Base-by-base conservation (phyloP, 2,888 invertebrate genomes). In the Tenthredo amoena region DNA sequence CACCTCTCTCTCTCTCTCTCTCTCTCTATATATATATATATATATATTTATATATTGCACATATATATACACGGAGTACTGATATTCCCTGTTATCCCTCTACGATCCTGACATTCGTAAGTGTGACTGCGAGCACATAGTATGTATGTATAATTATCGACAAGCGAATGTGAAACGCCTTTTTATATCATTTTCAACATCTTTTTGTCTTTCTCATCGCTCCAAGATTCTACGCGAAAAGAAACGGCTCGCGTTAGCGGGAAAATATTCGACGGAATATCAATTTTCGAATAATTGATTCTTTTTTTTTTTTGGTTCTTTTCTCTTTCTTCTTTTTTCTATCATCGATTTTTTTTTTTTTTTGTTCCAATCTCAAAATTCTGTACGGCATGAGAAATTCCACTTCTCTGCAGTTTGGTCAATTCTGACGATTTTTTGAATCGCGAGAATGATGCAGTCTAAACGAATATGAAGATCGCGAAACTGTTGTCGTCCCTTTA, bases 141-240 rank as follows among this genome's bases (percentile, higher is more conserved):
- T 26, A 58, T 9, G 58, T 58, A 26, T 62, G 26, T 62, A 62
- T 62, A 62, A 62, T 62, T 62, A 62, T 62, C 62, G 62, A 62
- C 62, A 12, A 62, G 47, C 47, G 62, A 26, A 62, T 21, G 62
- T 62, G 62, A 62, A 62, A 62, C 21, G 62, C 21, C 4, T 62
- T 62, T 62, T 62, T 62, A 10, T 55, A 7, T 55, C 18, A 18
- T 55, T 55, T 55, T n/a, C 55, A 21, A 62, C 21, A 26, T 10
- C 26, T 26, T 21, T 58, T 58, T 26, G 0, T 62, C 26, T 3
- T 26, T 62, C 26, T 26, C n/a, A 7, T 55, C 6, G 5, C 18
- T 7, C 7, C 55, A 55, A 50, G 18, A 55, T 55, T 1, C 6
- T 55, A 1, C 55, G 55, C n/a, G 7, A n/a, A n/a, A 55, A 6